Evolutionary conservation across 2,797 vertebrate genomes (phyloP).

Genomic region (Hydrolagus colliei): DNA sequence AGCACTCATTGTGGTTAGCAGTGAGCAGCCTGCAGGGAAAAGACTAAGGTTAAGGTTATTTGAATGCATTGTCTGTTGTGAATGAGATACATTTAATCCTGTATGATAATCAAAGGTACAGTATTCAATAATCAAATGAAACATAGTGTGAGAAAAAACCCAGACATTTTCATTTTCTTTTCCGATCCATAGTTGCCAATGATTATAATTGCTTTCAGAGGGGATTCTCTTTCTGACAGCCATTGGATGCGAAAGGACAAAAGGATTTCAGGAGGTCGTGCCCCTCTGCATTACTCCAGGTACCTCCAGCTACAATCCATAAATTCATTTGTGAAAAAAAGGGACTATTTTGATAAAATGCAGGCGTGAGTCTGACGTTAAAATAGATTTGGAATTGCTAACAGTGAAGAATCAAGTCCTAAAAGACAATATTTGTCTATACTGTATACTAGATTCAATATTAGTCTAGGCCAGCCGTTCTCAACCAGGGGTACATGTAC

Average conservation of each 20-base stretch:
- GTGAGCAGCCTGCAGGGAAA: too few relatives aligned
- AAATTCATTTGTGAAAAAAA: too few relatives aligned
- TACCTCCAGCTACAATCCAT: too few relatives aligned
- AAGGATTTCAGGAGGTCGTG: background rate
- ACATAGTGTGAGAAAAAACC: background rate
- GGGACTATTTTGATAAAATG: too few relatives aligned
- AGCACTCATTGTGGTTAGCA: too few relatives aligned
- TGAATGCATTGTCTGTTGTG: too few relatives aligned
- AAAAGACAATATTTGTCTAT: too few relatives aligned
- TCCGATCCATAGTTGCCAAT: background rate
- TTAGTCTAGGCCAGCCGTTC: too few relatives aligned
- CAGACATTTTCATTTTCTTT: background rate
- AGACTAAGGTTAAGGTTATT: too few relatives aligned
- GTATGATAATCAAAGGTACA: background rate
- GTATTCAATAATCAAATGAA: background rate
- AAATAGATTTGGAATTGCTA: background rate
- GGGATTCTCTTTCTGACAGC: background rate
- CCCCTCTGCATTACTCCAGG: background rate
- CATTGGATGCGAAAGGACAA: background rate
- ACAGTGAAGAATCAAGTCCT: too few relatives aligned
- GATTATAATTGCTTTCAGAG: background rate
- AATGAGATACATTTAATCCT: background rate
- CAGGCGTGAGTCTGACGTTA: background rate
- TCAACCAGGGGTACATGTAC: too few relatives aligned
- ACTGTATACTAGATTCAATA: too few relatives aligned